Evolutionary conservation across 2,113 vertebrate genomes (phyloP).

Genomic region (Cyphomyrus discorhynchus): DNA sequence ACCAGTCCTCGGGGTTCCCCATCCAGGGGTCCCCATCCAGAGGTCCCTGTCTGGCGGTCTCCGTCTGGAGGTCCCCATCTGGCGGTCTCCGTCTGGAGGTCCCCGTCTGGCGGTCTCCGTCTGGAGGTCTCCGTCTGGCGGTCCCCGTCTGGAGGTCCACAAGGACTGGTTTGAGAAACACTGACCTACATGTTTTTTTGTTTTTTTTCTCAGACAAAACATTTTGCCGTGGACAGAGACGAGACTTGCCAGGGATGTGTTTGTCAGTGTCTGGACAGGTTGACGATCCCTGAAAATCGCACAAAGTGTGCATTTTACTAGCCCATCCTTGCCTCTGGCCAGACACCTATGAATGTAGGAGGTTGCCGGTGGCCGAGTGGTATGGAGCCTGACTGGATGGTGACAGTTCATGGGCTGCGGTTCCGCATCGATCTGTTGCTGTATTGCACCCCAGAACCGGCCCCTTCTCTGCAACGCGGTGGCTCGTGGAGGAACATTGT

Average conservation of each 20-base stretch:
- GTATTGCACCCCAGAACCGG: background rate
- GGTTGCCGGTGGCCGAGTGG: background rate
- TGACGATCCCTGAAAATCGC: background rate
- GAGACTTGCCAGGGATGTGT: background rate
- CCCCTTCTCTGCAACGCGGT: background rate
- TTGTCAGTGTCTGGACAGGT: background rate
- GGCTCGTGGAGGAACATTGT: background rate
- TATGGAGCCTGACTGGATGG: conserved; percentile 35
- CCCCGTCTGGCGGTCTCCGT: no score
- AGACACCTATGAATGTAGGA: background rate
- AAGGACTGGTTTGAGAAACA: background rate
- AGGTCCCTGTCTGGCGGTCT: no score
- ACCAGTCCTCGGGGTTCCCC: background rate
- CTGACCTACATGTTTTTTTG: background rate
- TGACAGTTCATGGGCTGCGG: conserved; percentile 34
- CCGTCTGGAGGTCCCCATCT: no score
- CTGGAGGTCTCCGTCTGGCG: fast-evolving
- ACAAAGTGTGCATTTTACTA: background rate
- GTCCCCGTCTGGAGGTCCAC: no score
- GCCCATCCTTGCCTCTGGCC: background rate
- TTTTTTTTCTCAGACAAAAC: background rate
- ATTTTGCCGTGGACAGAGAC: background rate
- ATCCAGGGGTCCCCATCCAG: no score
- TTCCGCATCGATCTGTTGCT: conserved; percentile 21
- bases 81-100: no score